Percentiles rank a stretch among this genome's conserved stretches.
Evolutionary conservation across 2,113 vertebrate genomes (phyloP).

Genomic region (Hippocampus comes): DNA sequence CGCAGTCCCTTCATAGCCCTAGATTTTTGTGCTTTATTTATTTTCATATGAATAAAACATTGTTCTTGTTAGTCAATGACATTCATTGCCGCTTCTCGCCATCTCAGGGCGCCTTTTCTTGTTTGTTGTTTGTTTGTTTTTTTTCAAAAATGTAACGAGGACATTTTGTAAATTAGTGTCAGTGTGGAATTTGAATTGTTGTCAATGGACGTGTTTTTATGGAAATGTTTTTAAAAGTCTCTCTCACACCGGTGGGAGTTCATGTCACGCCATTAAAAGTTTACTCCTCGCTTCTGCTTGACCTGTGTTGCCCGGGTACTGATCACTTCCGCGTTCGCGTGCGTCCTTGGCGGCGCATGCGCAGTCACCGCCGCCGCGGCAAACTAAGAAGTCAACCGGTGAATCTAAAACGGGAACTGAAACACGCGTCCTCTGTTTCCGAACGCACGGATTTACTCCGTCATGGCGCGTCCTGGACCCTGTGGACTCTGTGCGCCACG

Average conservation of each 20-base stretch:
- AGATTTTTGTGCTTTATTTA: background rate
- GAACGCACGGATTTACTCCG: no score
- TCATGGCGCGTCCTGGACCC: no score
- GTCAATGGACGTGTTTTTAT: constrained; percentile 1
- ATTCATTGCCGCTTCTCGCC: constrained; percentile 8
- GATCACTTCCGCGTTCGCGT: no score
- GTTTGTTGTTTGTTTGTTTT: no score
- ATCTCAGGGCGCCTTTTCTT: background rate
- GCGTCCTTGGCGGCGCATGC: no score
- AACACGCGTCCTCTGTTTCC: no score
- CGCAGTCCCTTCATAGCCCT: background rate
- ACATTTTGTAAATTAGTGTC: background rate
- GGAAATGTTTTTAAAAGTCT: background rate
- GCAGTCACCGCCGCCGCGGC: background rate
- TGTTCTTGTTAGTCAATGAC: background rate
- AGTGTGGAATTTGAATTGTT: background rate
- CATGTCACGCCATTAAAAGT: constrained; percentile 4
- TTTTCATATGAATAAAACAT: background rate
- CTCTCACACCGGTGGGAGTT: background rate
- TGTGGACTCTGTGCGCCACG: no score
- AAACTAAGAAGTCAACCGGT: no score
- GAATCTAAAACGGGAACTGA: no score
- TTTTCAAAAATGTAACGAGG: background rate
- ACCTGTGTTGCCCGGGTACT: background rate
- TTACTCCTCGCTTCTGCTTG: background rate